Base-by-base conservation (phyloP, 2,888 invertebrate genomes). In the Lepidocyrtinus sp. region DNA sequence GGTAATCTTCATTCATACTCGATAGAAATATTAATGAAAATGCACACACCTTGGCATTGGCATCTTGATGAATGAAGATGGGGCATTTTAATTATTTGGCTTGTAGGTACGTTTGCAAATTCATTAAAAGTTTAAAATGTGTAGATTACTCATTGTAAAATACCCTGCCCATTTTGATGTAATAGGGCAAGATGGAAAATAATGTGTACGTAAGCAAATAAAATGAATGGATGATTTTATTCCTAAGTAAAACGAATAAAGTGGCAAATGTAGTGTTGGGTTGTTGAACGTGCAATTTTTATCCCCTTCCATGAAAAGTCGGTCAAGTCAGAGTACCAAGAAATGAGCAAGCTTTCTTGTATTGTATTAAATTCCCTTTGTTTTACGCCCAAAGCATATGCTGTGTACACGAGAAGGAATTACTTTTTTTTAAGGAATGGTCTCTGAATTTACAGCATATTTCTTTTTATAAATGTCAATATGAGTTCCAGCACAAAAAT, bases 41-140 rank as follows among this genome's bases (percentile, higher is more conserved):
- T 65, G 45, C 65, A 65, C 45, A 65, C 65, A 36, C 36, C 45
- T 65, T 65, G 45, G 21, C 65, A 65, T 65, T 65, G 65, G 65
- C 19, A 65, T 65, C 19, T 36, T 45, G 26, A 64, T 64, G 26
- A 26, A 26, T 64, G 25, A 19, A 21, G 21, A 62, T n/a, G n/a
- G n/a, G n/a, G n/a, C n/a, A 5, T 36, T 36, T 36, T 36, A 36
- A 36, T 36, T 36, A 36, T 36, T 5, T 7, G 12, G 5, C 36
- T 36, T 36, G 36, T 36, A 36, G 36, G 36, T 36, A 12, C 36
- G 36, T 36, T 36, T 12, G 36, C 12, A 36, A 36, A 36, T 36
- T 36, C 36, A 5, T 36, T 36, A n/a, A n/a, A n/a, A n/a, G n/a
- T 36, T 36, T 36, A 36, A 36, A 36, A 36, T 5, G 12, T 36